phyloP scores from a whole-genome alignment of 2,113 vertebrate genomes.

The Cricetomys ansorgei region DNA sequence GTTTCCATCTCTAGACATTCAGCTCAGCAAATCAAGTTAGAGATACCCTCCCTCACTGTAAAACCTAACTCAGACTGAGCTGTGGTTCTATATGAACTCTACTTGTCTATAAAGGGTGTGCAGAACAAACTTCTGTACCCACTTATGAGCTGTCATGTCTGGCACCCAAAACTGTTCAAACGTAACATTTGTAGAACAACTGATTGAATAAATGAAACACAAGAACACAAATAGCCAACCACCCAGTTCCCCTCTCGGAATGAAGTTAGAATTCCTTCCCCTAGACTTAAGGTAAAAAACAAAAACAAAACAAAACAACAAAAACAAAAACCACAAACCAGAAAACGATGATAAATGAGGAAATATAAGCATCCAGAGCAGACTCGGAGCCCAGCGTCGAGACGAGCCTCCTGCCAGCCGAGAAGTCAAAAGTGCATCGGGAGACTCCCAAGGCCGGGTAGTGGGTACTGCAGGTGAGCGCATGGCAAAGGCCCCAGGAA shows the following conservation, averaged over 20 bases:
- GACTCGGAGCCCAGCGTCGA: background rate
- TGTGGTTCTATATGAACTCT: background rate
- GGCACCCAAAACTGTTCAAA: background rate
- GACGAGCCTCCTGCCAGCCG: background rate
- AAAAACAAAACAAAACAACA: too few relatives aligned
- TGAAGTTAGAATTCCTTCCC: background rate
- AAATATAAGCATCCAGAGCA: background rate
- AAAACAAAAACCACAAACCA: too few relatives aligned
- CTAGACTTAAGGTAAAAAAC: background rate
- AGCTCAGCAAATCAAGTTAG: background rate
- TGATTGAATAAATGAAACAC: background rate
- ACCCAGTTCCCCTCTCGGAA: background rate
- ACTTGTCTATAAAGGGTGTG: background rate
- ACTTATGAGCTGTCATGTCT: background rate
- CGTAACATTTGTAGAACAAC: background rate
- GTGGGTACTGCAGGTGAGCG: background rate
- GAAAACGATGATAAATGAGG: background rate
- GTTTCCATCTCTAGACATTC: background rate
- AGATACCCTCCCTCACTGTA: background rate
- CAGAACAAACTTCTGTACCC: background rate
- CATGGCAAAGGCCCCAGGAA: background rate
- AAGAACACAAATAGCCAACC: background rate
- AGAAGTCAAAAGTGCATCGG: background rate
- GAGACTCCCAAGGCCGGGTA: background rate
- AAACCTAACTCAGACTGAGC: background rate